phyloP scores from a whole-genome alignment of 2,797 vertebrate species.

The Lacerta viridis region DNA sequence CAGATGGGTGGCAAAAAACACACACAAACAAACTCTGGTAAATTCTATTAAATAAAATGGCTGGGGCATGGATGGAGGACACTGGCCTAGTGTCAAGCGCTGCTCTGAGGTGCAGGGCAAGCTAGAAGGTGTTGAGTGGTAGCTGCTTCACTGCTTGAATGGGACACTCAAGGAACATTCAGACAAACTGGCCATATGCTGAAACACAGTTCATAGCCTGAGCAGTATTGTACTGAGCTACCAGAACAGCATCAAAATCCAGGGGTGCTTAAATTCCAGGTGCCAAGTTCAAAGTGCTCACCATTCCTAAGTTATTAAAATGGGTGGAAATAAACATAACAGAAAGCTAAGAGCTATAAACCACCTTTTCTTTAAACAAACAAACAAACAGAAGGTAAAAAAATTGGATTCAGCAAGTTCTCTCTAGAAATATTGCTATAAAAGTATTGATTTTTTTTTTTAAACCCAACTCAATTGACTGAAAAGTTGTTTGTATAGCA shows the following conservation, averaged over 20 bases:
- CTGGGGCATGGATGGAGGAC: not conserved
- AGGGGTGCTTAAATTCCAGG: constrained; percentile 31
- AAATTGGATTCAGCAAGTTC: constrained; percentile 85
- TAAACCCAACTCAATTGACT: constrained; percentile 92
- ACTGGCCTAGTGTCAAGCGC: too few relatives aligned
- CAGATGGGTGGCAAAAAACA: too few relatives aligned
- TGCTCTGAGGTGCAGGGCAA: not conserved
- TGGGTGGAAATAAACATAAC: constrained; percentile 62
- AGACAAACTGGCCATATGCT: not conserved
- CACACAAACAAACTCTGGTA: not conserved
- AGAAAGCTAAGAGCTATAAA: constrained; percentile 65
- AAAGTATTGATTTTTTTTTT: constrained; percentile 93
- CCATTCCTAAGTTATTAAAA: constrained; percentile 63
- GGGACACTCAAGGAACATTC: not conserved
- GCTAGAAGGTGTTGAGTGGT: not conserved
- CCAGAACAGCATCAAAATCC: not conserved
- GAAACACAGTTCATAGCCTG: not conserved
- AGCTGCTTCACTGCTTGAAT: not conserved
- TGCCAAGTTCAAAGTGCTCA: constrained; percentile 7
- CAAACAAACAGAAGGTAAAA: constrained; percentile 59
- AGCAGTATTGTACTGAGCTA: too few relatives aligned
- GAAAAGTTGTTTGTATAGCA: constrained; percentile 99
- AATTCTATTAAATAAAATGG: not conserved
- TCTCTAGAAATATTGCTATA: constrained; percentile 86
- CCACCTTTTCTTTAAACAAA: constrained; percentile 64